Percentiles rank a stretch among this genome's conserved stretches.
phyloP scores from a whole-genome alignment of 2,888 invertebrate genomes.

The Acanthoscelides obtectus region DNA sequence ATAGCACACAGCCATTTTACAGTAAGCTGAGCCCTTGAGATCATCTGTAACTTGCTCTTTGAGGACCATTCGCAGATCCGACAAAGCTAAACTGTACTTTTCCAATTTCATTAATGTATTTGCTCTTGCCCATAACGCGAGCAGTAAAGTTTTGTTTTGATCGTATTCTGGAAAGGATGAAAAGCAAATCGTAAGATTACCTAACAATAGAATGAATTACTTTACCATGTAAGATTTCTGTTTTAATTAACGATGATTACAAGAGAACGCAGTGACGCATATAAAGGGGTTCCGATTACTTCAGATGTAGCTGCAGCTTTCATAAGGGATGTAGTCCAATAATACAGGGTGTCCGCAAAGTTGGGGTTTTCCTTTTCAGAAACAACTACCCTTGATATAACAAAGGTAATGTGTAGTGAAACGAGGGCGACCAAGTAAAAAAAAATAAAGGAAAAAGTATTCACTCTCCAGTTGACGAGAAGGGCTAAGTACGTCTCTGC shows the following conservation, averaged over 20 bases:
- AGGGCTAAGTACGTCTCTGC: no score
- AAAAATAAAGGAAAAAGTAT: no score
- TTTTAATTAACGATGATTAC: slow-evolving; percentile 35
- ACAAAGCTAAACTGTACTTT: slow-evolving; percentile 57
- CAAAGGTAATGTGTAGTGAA: no score
- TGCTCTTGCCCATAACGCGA: slow-evolving; percentile 64
- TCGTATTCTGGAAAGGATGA: slow-evolving; percentile 45
- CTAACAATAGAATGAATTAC: background rate
- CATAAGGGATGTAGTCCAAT: no score
- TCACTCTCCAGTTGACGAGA: no score
- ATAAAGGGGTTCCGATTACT: no score
- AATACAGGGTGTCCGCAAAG: no score
- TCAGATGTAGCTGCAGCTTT: no score
- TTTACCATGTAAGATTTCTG: slow-evolving; percentile 16
- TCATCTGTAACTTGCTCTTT: slow-evolving; percentile 59
- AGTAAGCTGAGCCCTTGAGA: slow-evolving; percentile 62
- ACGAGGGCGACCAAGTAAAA: no score
- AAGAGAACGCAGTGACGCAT: no score
- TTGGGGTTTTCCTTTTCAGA: no score
- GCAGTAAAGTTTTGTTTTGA: slow-evolving; percentile 58
- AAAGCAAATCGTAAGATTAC: background rate
- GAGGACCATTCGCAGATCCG: slow-evolving; percentile 63
- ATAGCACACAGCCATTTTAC: slow-evolving; percentile 67
- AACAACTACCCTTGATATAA: no score
- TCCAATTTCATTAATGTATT: slow-evolving; percentile 57